Percentiles rank a stretch among this genome's conserved stretches.
Evolutionary conservation across 2,888 invertebrate species (phyloP).

Genomic region (Acanthosepion pharaonis): DNA sequence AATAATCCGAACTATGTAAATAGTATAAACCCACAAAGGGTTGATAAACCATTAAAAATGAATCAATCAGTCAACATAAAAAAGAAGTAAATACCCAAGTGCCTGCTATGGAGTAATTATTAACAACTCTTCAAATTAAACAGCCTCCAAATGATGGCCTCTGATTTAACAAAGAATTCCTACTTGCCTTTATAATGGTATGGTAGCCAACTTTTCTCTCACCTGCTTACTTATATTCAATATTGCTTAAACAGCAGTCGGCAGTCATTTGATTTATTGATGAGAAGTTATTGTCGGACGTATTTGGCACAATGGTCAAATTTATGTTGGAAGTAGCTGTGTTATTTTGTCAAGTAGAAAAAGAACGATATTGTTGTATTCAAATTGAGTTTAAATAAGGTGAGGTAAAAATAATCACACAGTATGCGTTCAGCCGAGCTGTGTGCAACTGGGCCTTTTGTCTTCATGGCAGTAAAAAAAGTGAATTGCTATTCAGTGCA

Average conservation of each 20-base stretch:
- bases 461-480: background rate
- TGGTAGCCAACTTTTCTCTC: background rate
- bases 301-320: conserved; percentile 33
- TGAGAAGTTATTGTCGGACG: background rate
- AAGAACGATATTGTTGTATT: background rate
- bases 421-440: background rate
- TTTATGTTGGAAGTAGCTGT: conserved; percentile 5
- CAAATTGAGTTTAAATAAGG: background rate
- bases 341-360: background rate
- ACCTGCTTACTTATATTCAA: background rate
- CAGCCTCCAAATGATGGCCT: no score
- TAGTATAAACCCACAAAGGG: no score
- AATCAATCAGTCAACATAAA: no score
- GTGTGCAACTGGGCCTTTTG: background rate
- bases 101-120: no score
- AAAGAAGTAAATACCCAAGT: no score
- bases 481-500: no score
- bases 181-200: no score
- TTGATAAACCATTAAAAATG: no score
- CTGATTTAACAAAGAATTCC: no score
- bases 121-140: no score
- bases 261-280: background rate
- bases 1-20: no score
- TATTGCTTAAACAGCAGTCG: conserved; percentile 14
- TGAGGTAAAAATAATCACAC: background rate